Evolutionary conservation across 2,888 invertebrate genomes (phyloP).

Genomic region (Oithona nana): DNA sequence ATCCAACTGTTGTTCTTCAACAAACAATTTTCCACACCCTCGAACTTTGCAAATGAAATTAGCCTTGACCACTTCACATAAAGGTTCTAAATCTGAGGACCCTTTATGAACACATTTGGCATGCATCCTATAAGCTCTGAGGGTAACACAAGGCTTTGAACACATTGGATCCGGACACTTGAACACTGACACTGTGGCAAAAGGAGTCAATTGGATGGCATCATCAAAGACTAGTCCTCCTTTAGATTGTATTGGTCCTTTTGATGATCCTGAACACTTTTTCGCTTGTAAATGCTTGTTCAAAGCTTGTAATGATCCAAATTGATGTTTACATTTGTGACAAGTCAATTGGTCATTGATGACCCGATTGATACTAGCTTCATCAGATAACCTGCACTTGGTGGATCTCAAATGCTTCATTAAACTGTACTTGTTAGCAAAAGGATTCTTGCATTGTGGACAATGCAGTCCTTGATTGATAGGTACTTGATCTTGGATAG

Average conservation of each 20-base stretch:
- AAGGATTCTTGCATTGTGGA: neutral
- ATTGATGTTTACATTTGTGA: neutral
- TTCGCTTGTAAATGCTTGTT: neutral
- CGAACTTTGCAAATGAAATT: conserved; percentile 8
- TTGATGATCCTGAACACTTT: no score
- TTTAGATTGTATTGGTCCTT: no score
- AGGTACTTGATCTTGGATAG: neutral
- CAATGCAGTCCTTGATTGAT: neutral
- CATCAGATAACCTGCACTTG: neutral
- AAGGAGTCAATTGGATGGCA: neutral
- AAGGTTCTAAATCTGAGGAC: neutral
- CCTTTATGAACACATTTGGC: conserved; percentile 7
- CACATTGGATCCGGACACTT: neutral
- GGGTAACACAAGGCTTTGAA: neutral
- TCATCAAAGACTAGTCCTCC: neutral
- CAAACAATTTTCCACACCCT: conserved; percentile 11
- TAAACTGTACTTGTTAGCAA: neutral
- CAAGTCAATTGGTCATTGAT: conserved; percentile 1
- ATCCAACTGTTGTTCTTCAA: conserved; percentile 8
- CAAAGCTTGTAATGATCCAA: neutral
- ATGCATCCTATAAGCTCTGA: conserved; percentile 6
- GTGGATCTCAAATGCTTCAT: neutral
- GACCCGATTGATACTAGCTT: neutral
- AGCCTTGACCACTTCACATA: neutral
- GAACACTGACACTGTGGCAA: conserved; percentile 1